Conservation (phyloP, 35 echinoderm and acorn worm genomes). For the Apostichopus californicus region DNA sequence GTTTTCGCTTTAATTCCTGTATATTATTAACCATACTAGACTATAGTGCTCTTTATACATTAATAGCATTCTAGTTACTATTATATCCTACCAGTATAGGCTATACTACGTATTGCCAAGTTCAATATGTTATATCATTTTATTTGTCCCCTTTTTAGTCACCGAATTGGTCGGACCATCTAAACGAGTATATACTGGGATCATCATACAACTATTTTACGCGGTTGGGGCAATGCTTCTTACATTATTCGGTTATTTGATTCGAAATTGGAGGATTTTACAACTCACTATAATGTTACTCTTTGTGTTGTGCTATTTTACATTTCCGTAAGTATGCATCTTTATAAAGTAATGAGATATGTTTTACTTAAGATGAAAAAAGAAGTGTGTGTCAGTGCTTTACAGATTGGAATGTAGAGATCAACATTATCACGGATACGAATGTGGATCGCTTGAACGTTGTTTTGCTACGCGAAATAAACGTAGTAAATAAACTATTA, state of each 20-base stretch:
- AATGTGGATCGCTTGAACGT: background rate
- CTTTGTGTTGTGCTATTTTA: conserved; percentile 3
- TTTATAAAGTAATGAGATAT: background rate
- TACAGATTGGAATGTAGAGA: background rate
- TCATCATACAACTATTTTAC: conserved; percentile 47
- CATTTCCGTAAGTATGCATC: background rate
- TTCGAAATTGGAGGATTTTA: conserved; percentile 55
- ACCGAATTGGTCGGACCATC: conserved; percentile 65
- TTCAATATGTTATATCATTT: background rate
- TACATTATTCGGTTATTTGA: conserved; percentile 49
- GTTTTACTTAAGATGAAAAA: background rate
- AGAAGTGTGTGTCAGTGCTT: background rate
- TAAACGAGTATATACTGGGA: conserved; percentile 57
- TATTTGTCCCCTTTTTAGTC: conserved; percentile 16
- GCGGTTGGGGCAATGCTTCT: conserved; percentile 53
- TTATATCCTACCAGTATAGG: no score
- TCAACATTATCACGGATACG: background rate
- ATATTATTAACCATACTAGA: no score
- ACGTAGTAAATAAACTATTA: no score
- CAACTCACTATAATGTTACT: conserved; percentile 22
- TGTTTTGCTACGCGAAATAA: no score
- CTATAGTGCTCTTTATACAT: no score
- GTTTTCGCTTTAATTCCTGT: no score
- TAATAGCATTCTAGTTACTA: no score
- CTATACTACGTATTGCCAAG: background rate